These are phyloP conservation scores for Agapostemon virescens DNA, from an alignment of 2,888 invertebrate species.

Conservation along the genomic window DNA sequence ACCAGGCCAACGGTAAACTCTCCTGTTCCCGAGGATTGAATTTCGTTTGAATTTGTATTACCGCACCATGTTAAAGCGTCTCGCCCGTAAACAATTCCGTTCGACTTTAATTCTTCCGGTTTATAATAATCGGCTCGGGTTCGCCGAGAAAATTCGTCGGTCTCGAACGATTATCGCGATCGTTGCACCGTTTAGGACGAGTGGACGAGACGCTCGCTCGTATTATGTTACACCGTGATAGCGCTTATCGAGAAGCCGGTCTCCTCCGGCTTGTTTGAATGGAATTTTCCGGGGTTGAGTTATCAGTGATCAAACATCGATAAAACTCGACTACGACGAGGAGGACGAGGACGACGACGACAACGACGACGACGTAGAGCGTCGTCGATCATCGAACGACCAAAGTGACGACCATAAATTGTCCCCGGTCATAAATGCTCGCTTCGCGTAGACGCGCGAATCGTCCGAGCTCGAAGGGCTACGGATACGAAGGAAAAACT, in stretches of 20 bases:
- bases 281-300: constrained; percentile 66
- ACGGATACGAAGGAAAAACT: not conserved
- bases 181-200: not conserved
- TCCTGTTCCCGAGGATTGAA: constrained; percentile 21
- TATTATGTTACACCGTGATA: constrained; percentile 41
- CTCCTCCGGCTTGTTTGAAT: constrained; percentile 27
- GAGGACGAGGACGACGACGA: too few species aligned
- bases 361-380: not conserved
- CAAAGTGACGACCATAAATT: constrained; percentile 23
- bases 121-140: constrained; percentile 16
- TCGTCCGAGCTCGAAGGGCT: not conserved
- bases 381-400: constrained; percentile 25
- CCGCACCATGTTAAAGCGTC: not conserved
- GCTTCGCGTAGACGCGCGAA: constrained; percentile 2
- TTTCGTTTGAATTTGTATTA: constrained; percentile 12
- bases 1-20: not conserved
- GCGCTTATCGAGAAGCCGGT: constrained; percentile 43
- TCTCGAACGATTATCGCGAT: not conserved
- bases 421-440: not conserved
- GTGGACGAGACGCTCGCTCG: constrained; percentile 15
- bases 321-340: constrained; percentile 59
- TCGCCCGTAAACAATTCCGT: constrained; percentile 24
- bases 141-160: not conserved
- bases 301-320: constrained; percentile 74
- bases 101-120: constrained; percentile 36